These are phyloP conservation scores for Xenopus tropicalis DNA, from an alignment of 2,113 vertebrate species.

Conservation along the genomic window UCB_Xtro_10.0 CM004448.2:31974501-31975000, in stretches of 20 bases:
- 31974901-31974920: no score
- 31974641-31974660: neutral
- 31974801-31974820: neutral
- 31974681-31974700: slow-evolving; percentile 26
- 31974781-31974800: no score
- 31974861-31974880: no score
- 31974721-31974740: slow-evolving; percentile 16
- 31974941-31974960: no score
- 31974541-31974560: slow-evolving; percentile 14
- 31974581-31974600: slow-evolving; percentile 10
- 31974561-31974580: slow-evolving; percentile 21
- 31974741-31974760: slow-evolving; percentile 9
- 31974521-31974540: slow-evolving; percentile 24
- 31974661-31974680: slow-evolving; percentile 20
- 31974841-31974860: neutral
- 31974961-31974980: neutral
- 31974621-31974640: neutral
- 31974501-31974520: neutral
- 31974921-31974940: neutral
- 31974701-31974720: neutral
- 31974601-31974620: neutral
- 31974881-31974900: no score
- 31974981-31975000: no score
- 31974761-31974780: neutral
- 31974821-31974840: neutral